Evolutionary conservation across 1,140 invertebrate species (phyloP).

Genomic region (Zophobas morio): DNA sequence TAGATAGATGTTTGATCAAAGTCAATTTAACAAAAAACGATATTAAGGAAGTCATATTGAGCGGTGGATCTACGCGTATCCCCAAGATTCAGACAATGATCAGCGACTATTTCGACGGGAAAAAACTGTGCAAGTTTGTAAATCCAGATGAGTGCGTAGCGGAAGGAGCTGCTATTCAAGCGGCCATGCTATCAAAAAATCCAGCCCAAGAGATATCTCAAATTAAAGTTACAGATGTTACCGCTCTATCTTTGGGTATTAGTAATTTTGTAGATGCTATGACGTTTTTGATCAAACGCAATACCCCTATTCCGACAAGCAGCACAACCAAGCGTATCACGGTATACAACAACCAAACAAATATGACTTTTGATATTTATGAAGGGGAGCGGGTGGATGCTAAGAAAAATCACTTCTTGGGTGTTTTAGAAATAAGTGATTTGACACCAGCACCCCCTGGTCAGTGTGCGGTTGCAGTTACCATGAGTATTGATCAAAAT

Average conservation of each 20-base stretch:
- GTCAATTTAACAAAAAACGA: constrained; percentile 44
- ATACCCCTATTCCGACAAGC: constrained; percentile 48
- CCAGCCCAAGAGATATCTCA: constrained; percentile 20
- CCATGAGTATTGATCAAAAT: constrained; percentile 50
- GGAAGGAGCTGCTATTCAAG: constrained; percentile 53
- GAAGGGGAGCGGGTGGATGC: constrained; percentile 53
- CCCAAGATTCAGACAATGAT: constrained; percentile 70
- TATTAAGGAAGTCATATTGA: constrained; percentile 75
- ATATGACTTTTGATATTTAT: constrained; percentile 38
- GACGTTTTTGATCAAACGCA: constrained; percentile 39
- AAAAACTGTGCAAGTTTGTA: constrained; percentile 55
- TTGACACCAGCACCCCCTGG: constrained; percentile 48
- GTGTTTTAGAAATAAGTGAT: constrained; percentile 40
- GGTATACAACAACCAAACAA: constrained; percentile 41
- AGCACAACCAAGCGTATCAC: not conserved
- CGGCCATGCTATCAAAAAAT: constrained; percentile 43
- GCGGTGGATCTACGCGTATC: constrained; percentile 77
- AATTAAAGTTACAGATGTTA: constrained; percentile 51
- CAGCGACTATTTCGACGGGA: constrained; percentile 69
- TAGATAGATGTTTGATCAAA: constrained; percentile 48
- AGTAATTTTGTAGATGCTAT: constrained; percentile 36
- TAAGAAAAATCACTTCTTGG: constrained; percentile 51
- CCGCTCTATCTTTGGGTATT: constrained; percentile 50
- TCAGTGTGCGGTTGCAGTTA: constrained; percentile 22
- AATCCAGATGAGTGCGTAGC: constrained; percentile 66